phyloP scores from a whole-genome alignment of 2,797 vertebrate genomes.

The Malacoraja senta region DNA sequence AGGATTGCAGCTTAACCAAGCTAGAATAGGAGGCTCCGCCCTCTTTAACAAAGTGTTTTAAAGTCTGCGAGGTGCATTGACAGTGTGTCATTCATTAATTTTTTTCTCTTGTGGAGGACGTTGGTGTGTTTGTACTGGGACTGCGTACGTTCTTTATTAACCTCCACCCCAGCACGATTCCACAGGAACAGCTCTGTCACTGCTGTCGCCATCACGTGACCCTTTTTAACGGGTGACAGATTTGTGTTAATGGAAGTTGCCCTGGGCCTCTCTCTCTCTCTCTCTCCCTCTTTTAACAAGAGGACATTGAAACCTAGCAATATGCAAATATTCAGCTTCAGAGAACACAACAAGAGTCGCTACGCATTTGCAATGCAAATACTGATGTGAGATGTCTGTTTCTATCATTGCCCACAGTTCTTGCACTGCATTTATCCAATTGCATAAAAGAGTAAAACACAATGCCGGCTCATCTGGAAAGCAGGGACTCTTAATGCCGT shows the following conservation, averaged over 20 bases:
- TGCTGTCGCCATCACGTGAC: slow-evolving; percentile 36
- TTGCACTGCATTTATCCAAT: slow-evolving; percentile 36
- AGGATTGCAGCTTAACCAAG: slow-evolving; percentile 21
- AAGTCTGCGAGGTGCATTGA: slow-evolving; percentile 33
- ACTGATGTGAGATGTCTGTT: slow-evolving; percentile 31
- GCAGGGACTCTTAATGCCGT: slow-evolving; percentile 33
- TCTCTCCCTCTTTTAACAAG: slow-evolving; percentile 24
- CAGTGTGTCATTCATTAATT: slow-evolving; percentile 35
- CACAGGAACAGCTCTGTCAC: slow-evolving; percentile 27
- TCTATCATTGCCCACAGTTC: slow-evolving; percentile 38
- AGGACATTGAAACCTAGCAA: slow-evolving; percentile 19
- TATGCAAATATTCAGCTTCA: slow-evolving; percentile 32
- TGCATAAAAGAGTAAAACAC: slow-evolving; percentile 36
- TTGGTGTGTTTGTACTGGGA: slow-evolving; percentile 35
- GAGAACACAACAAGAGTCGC: slow-evolving; percentile 31
- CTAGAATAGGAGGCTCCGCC: neutral
- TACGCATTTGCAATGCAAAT: slow-evolving; percentile 35
- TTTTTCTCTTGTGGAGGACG: neutral
- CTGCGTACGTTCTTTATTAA: slow-evolving; percentile 31
- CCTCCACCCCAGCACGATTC: slow-evolving; percentile 34
- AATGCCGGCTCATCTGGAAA: slow-evolving; percentile 37
- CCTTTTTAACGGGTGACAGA: slow-evolving; percentile 38
- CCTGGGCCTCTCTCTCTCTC: slow-evolving; percentile 33
- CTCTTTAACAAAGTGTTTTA: slow-evolving; percentile 35
- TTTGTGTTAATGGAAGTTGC: slow-evolving; percentile 38